Percentiles rank a stretch among this genome's conserved stretches.
These are phyloP conservation scores for Microhierax caerulescens DNA, from an alignment of 2,797 vertebrate genomes.

Conservation along the genomic window DNA sequence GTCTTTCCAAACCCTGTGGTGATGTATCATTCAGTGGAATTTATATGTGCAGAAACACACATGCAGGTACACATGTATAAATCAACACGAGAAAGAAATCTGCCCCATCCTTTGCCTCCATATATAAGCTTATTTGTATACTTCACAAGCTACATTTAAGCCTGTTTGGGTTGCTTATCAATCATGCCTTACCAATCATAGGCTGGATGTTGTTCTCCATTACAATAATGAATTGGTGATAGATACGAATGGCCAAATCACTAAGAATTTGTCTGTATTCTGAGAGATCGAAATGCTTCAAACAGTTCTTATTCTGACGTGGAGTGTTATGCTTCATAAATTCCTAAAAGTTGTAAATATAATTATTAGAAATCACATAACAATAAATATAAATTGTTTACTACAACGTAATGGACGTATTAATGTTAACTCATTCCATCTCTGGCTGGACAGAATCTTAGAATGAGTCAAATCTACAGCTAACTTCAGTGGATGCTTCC, in stretches of 20 bases:
- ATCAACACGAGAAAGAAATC: background rate
- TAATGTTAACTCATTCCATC: background rate
- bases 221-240: conserved; percentile 86
- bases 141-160: background rate
- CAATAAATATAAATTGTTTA: background rate
- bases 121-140: background rate
- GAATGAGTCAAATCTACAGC: background rate
- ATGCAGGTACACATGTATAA: background rate
- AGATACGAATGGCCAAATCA: conserved; percentile 93
- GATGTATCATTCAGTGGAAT: background rate
- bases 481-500: background rate
- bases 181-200: conserved; percentile 88
- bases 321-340: conserved; percentile 88
- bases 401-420: background rate
- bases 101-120: background rate
- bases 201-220: conserved; percentile 89
- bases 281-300: conserved; percentile 93
- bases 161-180: background rate
- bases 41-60: background rate
- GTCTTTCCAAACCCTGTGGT: background rate
- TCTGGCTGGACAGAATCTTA: background rate
- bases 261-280: conserved; percentile 96
- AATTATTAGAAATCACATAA: background rate
- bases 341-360: conserved; percentile 77
- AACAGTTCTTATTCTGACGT: conserved; percentile 90